Percentiles rank a stretch among this genome's conserved stretches.
phyloP scores from a whole-genome alignment of 2,797 vertebrate genomes.

The Chrosomus eos region DNA sequence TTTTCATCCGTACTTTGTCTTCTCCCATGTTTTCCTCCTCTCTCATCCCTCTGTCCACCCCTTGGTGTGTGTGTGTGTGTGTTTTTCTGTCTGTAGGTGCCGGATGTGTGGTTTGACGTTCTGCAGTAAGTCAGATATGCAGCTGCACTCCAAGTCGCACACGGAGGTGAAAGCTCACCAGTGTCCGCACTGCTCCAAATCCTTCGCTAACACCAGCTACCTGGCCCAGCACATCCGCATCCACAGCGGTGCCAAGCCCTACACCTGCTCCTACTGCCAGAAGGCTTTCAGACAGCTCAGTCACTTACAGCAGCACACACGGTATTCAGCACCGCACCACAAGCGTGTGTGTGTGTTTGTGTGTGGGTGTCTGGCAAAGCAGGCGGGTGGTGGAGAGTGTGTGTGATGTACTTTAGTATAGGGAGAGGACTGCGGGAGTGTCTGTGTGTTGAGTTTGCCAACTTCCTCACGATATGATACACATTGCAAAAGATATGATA shows the following conservation, averaged over 20 bases:
- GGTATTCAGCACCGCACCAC: slow-evolving; percentile 80
- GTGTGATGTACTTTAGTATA: neutral
- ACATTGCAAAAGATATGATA: neutral
- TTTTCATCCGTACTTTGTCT: slow-evolving; percentile 55
- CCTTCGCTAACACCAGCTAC: slow-evolving; percentile 99
- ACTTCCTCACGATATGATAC: neutral
- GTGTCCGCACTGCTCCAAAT: slow-evolving; percentile 99
- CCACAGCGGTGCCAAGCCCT: slow-evolving; percentile 99
- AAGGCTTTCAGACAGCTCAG: slow-evolving; percentile 99
- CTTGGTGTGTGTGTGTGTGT: slow-evolving; percentile 77
- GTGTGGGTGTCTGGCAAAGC: slow-evolving; percentile 45
- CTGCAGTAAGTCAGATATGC: slow-evolving; percentile 99
- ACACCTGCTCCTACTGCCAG: slow-evolving; percentile 99
- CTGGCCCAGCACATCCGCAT: slow-evolving; percentile 99
- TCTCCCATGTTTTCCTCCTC: slow-evolving; percentile 38
- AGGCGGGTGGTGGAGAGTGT: slow-evolving; percentile 48
- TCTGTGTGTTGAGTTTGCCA: neutral
- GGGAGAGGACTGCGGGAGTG: neutral
- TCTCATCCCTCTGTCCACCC: slow-evolving; percentile 59
- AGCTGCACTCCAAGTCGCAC: slow-evolving; percentile 99
- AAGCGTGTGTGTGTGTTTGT: slow-evolving; percentile 29
- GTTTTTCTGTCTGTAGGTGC: slow-evolving; percentile 89
- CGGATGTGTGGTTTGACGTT: slow-evolving; percentile 99
- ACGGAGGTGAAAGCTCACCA: slow-evolving; percentile 99
- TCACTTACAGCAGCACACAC: slow-evolving; percentile 99